A percentile compares a stretch with the other conserved stretches of the same genome.
phyloP scores from a whole-genome alignment of 1,140 invertebrate species.

The Ptiloglossa arizonensis region DNA sequence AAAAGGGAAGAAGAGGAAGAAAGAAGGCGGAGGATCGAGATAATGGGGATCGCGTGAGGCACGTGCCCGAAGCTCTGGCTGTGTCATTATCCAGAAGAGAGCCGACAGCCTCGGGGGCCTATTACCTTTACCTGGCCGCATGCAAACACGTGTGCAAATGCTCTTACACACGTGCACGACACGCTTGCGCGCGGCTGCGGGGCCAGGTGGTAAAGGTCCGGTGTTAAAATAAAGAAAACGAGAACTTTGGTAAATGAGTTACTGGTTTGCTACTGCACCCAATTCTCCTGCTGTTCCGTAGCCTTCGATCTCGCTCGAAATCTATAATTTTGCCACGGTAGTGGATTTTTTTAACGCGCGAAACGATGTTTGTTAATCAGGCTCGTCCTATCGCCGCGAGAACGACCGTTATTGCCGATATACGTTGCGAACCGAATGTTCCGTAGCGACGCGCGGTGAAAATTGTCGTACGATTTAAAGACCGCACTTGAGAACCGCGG shows the following conservation, averaged over 20 bases:
- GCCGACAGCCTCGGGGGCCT: slow-evolving; percentile 59
- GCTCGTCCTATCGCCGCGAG: too few species aligned
- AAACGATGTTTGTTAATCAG: too few species aligned
- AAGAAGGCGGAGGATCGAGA: slow-evolving; percentile 61
- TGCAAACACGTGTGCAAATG: slow-evolving; percentile 55
- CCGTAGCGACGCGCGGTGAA: too few species aligned
- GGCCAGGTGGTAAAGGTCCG: slow-evolving; percentile 25
- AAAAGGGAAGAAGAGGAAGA: slow-evolving; percentile 56
- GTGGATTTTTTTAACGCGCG: too few species aligned
- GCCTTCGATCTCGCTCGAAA: background rate
- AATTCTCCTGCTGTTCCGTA: background rate
- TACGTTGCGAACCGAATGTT: too few species aligned
- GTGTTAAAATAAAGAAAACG: background rate
- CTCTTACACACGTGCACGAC: slow-evolving; percentile 32
- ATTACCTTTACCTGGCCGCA: slow-evolving; percentile 64
- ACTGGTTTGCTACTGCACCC: slow-evolving; percentile 4
- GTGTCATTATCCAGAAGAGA: slow-evolving; percentile 76
- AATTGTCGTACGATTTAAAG: too few species aligned
- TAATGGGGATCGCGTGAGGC: slow-evolving; percentile 80
- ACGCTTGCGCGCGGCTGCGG: slow-evolving; percentile 6
- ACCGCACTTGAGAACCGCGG: too few species aligned
- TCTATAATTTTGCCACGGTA: background rate
- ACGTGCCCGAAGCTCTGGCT: slow-evolving; percentile 75
- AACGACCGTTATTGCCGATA: too few species aligned
- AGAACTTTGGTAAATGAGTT: slow-evolving; percentile 35